A percentile compares a stretch with the other conserved stretches of the same genome.
These are phyloP conservation scores for Sepiola atlantica DNA, from an alignment of 2,888 invertebrate genomes.

Conservation along the genomic window DNA sequence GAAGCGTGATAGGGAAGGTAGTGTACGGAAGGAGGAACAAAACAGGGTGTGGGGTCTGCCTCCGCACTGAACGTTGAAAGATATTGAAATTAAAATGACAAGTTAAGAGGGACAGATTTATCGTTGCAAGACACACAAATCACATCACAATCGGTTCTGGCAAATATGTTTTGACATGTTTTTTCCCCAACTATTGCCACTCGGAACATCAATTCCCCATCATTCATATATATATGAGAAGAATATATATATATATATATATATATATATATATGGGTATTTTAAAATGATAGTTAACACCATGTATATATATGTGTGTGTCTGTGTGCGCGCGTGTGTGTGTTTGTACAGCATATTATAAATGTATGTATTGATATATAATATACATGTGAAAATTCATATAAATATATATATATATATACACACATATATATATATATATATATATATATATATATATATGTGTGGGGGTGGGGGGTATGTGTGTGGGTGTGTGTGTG, in stretches of 20 bases:
- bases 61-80: not conserved
- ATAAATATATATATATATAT: not conserved
- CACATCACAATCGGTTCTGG: not conserved
- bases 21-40: not conserved
- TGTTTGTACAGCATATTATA: no score
- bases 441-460: not conserved
- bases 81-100: constrained; percentile 32
- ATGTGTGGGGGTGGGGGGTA: no score
- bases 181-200: not conserved
- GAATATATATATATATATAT: no score
- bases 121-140: constrained; percentile 32
- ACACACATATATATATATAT: not conserved
- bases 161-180: constrained; percentile 9
- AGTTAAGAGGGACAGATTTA: constrained; percentile 21
- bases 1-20: not conserved
- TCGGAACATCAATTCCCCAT: not conserved
- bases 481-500: not conserved
- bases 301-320: not conserved
- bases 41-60: not conserved
- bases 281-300: not conserved
- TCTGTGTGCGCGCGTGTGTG: no score
- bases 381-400: no score
- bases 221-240: not conserved
- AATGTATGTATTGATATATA: no score
- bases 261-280: not conserved